phyloP scores from a whole-genome alignment of 2,888 invertebrate species.

The Deroplatys truncata region DNA sequence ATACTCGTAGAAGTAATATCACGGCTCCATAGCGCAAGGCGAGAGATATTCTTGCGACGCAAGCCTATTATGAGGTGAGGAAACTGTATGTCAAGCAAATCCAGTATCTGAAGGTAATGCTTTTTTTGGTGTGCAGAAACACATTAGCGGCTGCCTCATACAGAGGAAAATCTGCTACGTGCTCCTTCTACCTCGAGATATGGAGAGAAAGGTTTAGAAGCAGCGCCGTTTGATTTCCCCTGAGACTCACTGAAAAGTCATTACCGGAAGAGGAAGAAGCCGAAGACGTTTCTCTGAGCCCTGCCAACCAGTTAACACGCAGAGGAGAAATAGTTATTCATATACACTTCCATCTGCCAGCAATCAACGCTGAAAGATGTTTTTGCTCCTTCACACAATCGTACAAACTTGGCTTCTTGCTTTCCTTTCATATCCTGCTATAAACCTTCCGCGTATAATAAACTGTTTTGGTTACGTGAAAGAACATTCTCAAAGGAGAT shows the following conservation, averaged over 20 bases:
- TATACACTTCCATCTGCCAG: neutral
- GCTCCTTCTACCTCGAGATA: neutral
- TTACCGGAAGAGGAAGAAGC: neutral
- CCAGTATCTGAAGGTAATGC: neutral
- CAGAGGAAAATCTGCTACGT: neutral
- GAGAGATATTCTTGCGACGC: neutral
- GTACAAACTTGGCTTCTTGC: neutral
- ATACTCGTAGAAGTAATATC: neutral
- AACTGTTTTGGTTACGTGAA: no score
- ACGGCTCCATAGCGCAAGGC: neutral
- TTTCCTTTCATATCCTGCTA: neutral
- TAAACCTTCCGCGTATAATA: no score
- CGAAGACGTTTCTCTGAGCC: neutral
- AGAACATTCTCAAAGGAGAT: no score
- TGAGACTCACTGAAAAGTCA: slow-evolving; percentile 7
- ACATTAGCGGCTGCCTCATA: neutral
- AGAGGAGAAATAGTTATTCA: neutral
- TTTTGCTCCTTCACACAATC: neutral
- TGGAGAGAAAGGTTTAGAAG: neutral
- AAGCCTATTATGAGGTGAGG: neutral
- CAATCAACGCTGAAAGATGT: neutral
- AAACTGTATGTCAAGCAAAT: neutral
- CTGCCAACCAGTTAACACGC: neutral
- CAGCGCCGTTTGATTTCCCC: slow-evolving; percentile 1
- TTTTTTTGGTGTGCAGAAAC: neutral